phyloP scores from a whole-genome alignment of 1,140 invertebrate genomes.

The Matsumurasca onukii region DNA sequence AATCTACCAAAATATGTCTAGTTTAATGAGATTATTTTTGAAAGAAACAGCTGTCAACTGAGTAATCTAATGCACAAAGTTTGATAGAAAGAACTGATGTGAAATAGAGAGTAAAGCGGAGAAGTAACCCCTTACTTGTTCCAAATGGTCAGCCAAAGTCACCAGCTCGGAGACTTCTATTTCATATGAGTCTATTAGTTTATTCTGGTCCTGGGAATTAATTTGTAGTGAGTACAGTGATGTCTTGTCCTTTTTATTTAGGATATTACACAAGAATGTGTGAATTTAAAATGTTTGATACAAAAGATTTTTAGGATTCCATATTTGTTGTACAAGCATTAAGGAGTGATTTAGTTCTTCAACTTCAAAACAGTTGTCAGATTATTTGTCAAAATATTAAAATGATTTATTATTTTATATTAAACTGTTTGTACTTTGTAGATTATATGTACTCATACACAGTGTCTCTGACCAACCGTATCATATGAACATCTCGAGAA shows the following conservation, averaged over 20 bases:
- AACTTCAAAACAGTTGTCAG: too few species aligned
- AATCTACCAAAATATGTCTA: too few species aligned
- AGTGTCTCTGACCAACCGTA: too few species aligned
- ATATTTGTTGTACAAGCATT: background rate
- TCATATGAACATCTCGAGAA: too few species aligned
- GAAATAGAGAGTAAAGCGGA: conserved; percentile 20
- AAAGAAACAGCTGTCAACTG: too few species aligned
- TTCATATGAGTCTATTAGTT: conserved; percentile 67
- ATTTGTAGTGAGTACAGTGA: background rate
- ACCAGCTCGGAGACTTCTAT: conserved; percentile 72
- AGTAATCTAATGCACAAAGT: too few species aligned
- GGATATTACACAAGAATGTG: background rate
- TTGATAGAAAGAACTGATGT: background rate
- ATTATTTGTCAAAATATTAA: too few species aligned
- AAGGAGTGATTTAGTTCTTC: too few species aligned
- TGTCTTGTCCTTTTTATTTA: background rate
- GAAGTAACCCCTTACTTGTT: conserved; percentile 70
- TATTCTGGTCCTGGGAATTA: conserved; percentile 66
- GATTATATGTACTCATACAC: too few species aligned
- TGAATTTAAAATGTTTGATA: background rate
- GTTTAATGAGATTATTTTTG: too few species aligned
- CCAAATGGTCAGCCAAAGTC: conserved; percentile 73
- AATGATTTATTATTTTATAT: too few species aligned
- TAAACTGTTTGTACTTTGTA: too few species aligned
- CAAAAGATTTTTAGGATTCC: background rate